phyloP scores from a whole-genome alignment of 2,888 invertebrate genomes.

The Ectemnius lituratus region DNA sequence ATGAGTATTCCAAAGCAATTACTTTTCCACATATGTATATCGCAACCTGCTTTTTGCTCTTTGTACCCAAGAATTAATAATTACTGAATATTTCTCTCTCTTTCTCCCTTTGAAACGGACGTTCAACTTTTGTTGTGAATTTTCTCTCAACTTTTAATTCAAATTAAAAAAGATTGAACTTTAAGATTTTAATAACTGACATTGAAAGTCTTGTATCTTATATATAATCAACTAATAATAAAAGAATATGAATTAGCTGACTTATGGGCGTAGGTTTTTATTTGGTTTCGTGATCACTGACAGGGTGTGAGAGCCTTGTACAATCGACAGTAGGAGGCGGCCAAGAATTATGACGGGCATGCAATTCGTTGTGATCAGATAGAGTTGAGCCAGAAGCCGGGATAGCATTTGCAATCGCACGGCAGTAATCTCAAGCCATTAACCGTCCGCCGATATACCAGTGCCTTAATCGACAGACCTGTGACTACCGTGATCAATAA shows the following conservation, averaged over 20 bases:
- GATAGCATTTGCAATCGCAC: constrained; percentile 41
- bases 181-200: neutral
- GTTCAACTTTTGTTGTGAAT: no score
- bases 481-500: constrained; percentile 58
- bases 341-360: constrained; percentile 40
- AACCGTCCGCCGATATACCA: constrained; percentile 52
- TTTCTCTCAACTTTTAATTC: neutral
- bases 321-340: constrained; percentile 1
- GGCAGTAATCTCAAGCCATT: constrained; percentile 57
- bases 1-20: no score
- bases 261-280: no score
- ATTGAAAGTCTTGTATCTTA: neutral
- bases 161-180: neutral
- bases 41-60: no score
- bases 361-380: constrained; percentile 52
- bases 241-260: no score
- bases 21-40: no score
- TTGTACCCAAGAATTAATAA: no score
- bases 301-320: no score
- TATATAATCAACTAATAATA: no score
- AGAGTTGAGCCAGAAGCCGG: constrained; percentile 50
- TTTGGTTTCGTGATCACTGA: no score
- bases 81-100: neutral
- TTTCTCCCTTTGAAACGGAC: neutral
- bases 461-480: constrained; percentile 54